A percentile compares a stretch with the other conserved stretches of the same genome.
Conservation (phyloP, 2,113 vertebrate species). For the Excalfactoria chinensis region DNA sequence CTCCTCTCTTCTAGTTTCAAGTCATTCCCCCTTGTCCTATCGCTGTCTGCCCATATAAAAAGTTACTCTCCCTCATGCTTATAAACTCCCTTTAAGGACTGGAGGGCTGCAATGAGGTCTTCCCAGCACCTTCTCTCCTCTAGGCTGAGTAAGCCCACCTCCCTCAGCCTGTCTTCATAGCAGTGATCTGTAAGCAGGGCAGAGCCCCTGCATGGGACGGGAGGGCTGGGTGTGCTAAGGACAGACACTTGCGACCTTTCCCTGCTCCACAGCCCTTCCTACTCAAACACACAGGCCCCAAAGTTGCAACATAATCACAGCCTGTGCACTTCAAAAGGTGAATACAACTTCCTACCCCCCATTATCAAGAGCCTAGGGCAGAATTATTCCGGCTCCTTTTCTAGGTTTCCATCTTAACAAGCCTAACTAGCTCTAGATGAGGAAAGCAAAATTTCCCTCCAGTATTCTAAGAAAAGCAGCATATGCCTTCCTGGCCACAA, state of each 20-base stretch:
- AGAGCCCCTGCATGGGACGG: not conserved
- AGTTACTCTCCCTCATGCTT: no score
- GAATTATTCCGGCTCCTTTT: not conserved
- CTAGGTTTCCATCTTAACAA: conserved; percentile 22
- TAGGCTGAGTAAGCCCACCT: no score
- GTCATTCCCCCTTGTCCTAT: no score
- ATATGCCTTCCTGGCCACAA: conserved; percentile 11
- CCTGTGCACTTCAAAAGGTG: not conserved
- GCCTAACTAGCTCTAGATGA: not conserved
- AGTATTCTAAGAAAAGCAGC: conserved; percentile 43
- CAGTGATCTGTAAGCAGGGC: not conserved
- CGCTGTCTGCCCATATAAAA: no score
- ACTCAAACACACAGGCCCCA: not conserved
- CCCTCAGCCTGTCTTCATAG: no score
- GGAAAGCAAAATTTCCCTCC: conserved; percentile 34
- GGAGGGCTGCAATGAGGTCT: no score
- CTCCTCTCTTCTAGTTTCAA: no score
- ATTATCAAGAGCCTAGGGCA: not conserved
- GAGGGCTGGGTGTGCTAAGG: not conserved
- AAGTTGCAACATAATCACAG: not conserved
- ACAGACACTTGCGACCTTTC: not conserved
- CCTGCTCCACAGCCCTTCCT: not conserved
- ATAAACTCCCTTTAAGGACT: no score
- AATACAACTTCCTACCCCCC: not conserved
- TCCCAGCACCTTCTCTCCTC: no score